phyloP scores from a whole-genome alignment of 2,888 invertebrate genomes.

The Scaptomyza parva region DNA sequence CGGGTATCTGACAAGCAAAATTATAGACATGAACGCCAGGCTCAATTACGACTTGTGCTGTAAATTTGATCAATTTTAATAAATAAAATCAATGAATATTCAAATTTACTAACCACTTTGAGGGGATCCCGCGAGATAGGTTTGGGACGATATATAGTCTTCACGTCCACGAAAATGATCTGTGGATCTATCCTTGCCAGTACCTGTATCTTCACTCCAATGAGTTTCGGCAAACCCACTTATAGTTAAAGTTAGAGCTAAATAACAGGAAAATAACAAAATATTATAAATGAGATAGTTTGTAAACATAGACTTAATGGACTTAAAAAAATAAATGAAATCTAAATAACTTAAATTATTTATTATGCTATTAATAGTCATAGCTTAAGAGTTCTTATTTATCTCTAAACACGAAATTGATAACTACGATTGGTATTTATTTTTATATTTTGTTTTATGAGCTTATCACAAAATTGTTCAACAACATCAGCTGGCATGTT shows the following conservation, averaged over 20 bases:
- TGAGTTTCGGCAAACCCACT: constrained; percentile 67
- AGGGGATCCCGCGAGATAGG: constrained; percentile 85
- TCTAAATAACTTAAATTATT: not conserved
- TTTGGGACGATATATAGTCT: constrained; percentile 85
- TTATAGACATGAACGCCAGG: constrained; percentile 86
- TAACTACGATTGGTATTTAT: not conserved
- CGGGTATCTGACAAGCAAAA: constrained; percentile 85
- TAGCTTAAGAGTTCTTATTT: not conserved
- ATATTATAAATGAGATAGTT: not conserved
- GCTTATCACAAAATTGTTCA: not conserved
- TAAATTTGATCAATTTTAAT: not conserved
- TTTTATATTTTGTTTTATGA: not conserved
- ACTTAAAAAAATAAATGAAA: too few species aligned
- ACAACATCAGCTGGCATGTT: constrained; percentile 5
- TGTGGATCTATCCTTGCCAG: constrained; percentile 3
- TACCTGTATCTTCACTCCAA: constrained; percentile 47
- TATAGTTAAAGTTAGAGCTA: constrained; percentile 65
- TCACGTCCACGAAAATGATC: constrained; percentile 61
- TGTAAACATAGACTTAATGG: too few species aligned
- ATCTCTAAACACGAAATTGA: constrained; percentile 15
- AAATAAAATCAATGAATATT: fast-evolving
- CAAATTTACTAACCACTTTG: constrained; percentile 50
- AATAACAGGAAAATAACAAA: not conserved
- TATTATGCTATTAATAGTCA: not conserved
- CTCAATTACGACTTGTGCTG: constrained; percentile 76